Percentiles rank a stretch among this genome's conserved stretches.
Conservation (phyloP, 1,140 invertebrate genomes). For the Apocrypta bakeri region DNA sequence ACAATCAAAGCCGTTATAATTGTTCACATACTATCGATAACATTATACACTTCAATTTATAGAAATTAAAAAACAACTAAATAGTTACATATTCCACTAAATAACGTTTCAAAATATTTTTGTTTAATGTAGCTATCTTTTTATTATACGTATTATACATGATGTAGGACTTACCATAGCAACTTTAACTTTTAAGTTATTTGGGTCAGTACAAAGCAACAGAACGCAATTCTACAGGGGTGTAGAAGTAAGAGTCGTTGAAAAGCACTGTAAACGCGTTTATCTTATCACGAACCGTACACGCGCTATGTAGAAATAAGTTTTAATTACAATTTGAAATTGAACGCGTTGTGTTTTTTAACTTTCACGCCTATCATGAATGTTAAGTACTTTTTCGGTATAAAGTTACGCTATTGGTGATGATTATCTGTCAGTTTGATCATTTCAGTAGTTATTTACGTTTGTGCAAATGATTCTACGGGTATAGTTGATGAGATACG, state of each 20-base stretch:
- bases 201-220: slow-evolving; percentile 3
- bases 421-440: neutral
- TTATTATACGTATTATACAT: no score
- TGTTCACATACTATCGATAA: no score
- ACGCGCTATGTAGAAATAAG: neutral
- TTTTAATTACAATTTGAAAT: slow-evolving; percentile 1
- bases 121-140: no score
- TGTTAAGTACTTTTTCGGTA: neutral
- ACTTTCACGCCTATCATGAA: neutral
- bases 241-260: neutral
- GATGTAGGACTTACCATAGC: neutral
- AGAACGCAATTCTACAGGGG: slow-evolving; percentile 15
- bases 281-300: slow-evolving; percentile 25
- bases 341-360: neutral
- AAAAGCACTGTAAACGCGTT: slow-evolving; percentile 5
- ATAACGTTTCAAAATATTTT: no score
- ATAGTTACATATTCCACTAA: no score
- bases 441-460: neutral
- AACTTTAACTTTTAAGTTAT: slow-evolving; percentile 24
- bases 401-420: neutral
- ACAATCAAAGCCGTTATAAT: no score
- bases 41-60: no score
- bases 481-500: no score
- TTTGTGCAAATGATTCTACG: no score
- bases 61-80: no score